These are phyloP conservation scores for Tridacna gigas DNA, from an alignment of 2,888 invertebrate species.

Conservation along the genomic window DNA sequence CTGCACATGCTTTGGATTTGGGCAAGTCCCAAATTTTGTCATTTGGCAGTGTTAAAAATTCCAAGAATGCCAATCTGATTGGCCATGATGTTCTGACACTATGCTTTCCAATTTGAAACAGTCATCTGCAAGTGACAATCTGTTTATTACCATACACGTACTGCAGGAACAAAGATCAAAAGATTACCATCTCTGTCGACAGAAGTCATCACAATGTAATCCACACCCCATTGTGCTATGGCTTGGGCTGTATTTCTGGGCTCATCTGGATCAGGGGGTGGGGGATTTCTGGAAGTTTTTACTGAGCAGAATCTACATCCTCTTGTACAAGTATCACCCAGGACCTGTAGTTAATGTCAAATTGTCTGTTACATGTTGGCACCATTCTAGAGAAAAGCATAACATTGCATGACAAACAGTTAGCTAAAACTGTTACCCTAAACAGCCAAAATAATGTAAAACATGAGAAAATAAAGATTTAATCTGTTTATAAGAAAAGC, in stretches of 20 bases:
- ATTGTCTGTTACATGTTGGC: not conserved
- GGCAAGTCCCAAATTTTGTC: too few relatives aligned
- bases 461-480: too few relatives aligned
- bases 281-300: conserved; percentile 95
- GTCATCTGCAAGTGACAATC: too few relatives aligned
- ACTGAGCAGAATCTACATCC: conserved; percentile 99
- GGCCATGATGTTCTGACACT: too few relatives aligned
- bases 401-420: not conserved
- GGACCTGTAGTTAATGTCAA: conserved; percentile 87
- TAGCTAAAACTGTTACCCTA: too few relatives aligned
- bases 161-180: not conserved
- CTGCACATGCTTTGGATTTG: too few relatives aligned
- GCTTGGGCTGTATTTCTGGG: conserved; percentile 97
- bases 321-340: conserved; percentile 99
- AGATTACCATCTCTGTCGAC: conserved; percentile 96
- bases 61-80: too few relatives aligned
- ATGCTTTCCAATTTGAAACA: too few relatives aligned
- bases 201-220: conserved; percentile 98
- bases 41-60: too few relatives aligned
- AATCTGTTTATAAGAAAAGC: too few relatives aligned
- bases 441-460: too few relatives aligned
- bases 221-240: conserved; percentile 96
- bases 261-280: conserved; percentile 91
- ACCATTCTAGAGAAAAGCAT: not conserved
- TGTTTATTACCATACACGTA: too few relatives aligned